Percentiles rank a stretch among this genome's conserved stretches.
Conservation (phyloP, 2,888 invertebrate species). For the Drosophila leonis region DNA sequence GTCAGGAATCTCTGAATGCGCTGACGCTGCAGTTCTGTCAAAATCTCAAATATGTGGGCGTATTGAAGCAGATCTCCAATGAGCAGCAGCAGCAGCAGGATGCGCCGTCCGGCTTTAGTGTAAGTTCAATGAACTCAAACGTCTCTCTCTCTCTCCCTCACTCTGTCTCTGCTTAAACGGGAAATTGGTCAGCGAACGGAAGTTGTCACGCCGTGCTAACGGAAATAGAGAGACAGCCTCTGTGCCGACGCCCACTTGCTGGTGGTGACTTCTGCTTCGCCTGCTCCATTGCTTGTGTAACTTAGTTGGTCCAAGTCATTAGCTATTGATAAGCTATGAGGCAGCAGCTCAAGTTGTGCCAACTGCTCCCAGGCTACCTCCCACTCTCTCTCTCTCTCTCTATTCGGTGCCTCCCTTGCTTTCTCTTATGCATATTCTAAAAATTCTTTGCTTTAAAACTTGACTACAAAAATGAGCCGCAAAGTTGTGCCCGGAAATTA, state of each 20-base stretch:
- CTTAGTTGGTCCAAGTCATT: constrained; percentile 43
- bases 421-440: constrained; percentile 33
- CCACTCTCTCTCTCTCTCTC: not conserved
- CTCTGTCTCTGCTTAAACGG: constrained; percentile 20
- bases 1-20: constrained; percentile 90
- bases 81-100: constrained; percentile 84
- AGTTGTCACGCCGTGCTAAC: constrained; percentile 66
- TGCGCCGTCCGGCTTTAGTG: constrained; percentile 61
- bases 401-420: not conserved
- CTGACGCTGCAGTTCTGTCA: constrained; percentile 94
- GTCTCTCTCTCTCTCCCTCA: not conserved
- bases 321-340: constrained; percentile 53
- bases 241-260: not conserved
- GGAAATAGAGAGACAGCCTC: constrained; percentile 58
- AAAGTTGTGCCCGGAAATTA: constrained; percentile 79
- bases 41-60: constrained; percentile 94
- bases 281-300: constrained; percentile 16
- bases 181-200: constrained; percentile 74
- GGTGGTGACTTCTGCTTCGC: not conserved
- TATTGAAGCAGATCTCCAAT: constrained; percentile 90
- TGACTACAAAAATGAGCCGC: constrained; percentile 59
- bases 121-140: constrained; percentile 64
- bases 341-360: constrained; percentile 17
- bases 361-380: not conserved
- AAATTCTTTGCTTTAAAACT: constrained; percentile 35